A percentile compares a stretch with the other conserved stretches of the same genome.
phyloP scores from a whole-genome alignment of 2,797 vertebrate species.

The Mergus octosetaceus region DNA sequence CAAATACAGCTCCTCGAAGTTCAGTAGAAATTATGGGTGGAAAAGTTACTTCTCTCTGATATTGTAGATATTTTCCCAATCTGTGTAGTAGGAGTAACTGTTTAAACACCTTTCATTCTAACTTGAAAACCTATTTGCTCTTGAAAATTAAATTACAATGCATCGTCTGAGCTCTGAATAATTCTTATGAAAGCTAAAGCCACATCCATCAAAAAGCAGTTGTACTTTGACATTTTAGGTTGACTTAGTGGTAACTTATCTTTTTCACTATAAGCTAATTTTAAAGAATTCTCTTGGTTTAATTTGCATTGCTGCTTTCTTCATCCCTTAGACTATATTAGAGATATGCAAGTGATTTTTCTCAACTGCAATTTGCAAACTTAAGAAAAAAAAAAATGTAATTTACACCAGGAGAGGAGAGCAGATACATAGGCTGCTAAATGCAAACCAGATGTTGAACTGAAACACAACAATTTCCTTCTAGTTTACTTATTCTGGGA shows the following conservation, averaged over 20 bases:
- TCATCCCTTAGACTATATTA: background rate
- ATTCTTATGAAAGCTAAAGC: background rate
- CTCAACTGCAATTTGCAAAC: background rate
- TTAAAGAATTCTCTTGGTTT: background rate
- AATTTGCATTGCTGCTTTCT: background rate
- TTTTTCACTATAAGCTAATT: background rate
- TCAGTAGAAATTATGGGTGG: background rate
- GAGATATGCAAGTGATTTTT: background rate
- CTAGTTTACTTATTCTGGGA: background rate
- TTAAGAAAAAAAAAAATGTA: background rate
- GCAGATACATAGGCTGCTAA: background rate
- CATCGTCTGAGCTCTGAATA: background rate
- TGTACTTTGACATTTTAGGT: background rate
- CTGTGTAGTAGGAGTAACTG: background rate
- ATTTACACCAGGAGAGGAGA: background rate
- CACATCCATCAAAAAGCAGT: background rate
- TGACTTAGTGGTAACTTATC: background rate
- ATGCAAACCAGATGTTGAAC: background rate
- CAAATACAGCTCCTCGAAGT: background rate
- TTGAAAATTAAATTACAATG: background rate
- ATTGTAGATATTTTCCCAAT: background rate
- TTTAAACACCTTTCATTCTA: background rate
- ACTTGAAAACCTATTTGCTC: background rate
- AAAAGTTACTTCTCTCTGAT: background rate
- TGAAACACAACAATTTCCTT: background rate